Percentiles rank a stretch among this genome's conserved stretches.
phyloP scores from a whole-genome alignment of 2,888 invertebrate species.

The Prosapia bicincta region DNA sequence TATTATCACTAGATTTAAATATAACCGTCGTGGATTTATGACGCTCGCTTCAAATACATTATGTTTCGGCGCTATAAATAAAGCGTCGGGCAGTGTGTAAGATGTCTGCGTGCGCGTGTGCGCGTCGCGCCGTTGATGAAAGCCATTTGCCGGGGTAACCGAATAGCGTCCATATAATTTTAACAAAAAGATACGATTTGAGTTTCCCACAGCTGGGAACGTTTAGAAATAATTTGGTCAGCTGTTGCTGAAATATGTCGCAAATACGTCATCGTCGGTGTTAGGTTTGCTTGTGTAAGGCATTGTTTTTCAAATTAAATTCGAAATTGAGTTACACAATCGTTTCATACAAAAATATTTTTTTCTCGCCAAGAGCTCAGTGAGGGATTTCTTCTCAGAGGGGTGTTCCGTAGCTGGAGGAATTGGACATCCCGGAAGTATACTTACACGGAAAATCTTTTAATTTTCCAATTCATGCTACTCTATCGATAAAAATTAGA shows the following conservation, averaged over 20 bases:
- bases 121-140: background rate
- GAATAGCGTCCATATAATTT: background rate
- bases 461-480: too few relatives aligned
- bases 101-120: background rate
- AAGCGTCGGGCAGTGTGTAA: background rate
- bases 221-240: background rate
- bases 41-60: background rate
- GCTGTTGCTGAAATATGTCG: background rate
- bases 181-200: constrained; percentile 2
- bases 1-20: constrained; percentile 2
- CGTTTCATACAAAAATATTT: too few relatives aligned
- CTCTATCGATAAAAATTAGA: too few relatives aligned
- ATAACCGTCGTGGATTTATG: background rate
- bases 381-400: too few relatives aligned
- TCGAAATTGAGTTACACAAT: too few relatives aligned
- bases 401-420: too few relatives aligned
- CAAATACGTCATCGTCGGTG: background rate
- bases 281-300: background rate
- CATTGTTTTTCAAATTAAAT: too few relatives aligned
- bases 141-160: background rate
- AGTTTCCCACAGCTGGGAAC: background rate
- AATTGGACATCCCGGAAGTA: too few relatives aligned
- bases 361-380: too few relatives aligned
- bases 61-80: background rate
- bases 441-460: too few relatives aligned